Percentiles rank a stretch among this genome's conserved stretches.
Evolutionary conservation across 2,797 vertebrate species (phyloP).

Genomic region (Hoplostethus mediterraneus): DNA sequence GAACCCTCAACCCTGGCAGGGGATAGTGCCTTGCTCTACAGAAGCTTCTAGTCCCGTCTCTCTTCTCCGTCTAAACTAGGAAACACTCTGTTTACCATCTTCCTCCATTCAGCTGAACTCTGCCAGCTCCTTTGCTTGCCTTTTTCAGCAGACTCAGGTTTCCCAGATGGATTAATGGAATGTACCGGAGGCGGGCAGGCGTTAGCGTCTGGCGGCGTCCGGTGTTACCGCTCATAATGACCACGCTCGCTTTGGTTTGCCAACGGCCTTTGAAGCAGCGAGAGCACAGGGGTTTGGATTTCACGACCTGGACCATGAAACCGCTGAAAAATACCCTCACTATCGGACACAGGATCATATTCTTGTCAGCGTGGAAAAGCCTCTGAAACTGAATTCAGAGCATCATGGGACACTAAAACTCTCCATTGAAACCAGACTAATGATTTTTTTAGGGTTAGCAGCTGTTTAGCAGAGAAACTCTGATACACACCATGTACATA

Average conservation of each 20-base stretch:
- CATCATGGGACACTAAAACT: no score
- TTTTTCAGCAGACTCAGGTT: slow-evolving; percentile 12
- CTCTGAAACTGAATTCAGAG: no score
- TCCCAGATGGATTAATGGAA: slow-evolving; percentile 14
- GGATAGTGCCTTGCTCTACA: slow-evolving; percentile 21
- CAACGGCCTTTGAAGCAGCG: slow-evolving; percentile 30
- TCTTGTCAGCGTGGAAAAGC: neutral
- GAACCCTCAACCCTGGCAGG: slow-evolving; percentile 9
- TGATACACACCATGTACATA: no score
- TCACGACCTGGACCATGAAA: slow-evolving; percentile 37
- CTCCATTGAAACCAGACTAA: no score
- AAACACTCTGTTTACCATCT: neutral
- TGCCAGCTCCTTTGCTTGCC: neutral
- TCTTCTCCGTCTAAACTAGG: neutral
- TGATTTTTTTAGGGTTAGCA: no score
- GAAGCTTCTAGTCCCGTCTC: neutral
- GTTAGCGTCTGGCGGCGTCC: neutral
- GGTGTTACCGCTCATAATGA: slow-evolving; percentile 1
- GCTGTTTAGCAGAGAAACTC: no score
- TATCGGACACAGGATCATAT: neutral
- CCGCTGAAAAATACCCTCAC: neutral
- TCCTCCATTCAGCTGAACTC: neutral
- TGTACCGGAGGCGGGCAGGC: neutral
- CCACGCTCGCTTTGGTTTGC: slow-evolving; percentile 25
- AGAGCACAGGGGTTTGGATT: slow-evolving; percentile 30